A percentile compares a stretch with the other conserved stretches of the same genome.
Conservation (phyloP, 2,888 invertebrate species). For the Cerceris rybyensis region DNA sequence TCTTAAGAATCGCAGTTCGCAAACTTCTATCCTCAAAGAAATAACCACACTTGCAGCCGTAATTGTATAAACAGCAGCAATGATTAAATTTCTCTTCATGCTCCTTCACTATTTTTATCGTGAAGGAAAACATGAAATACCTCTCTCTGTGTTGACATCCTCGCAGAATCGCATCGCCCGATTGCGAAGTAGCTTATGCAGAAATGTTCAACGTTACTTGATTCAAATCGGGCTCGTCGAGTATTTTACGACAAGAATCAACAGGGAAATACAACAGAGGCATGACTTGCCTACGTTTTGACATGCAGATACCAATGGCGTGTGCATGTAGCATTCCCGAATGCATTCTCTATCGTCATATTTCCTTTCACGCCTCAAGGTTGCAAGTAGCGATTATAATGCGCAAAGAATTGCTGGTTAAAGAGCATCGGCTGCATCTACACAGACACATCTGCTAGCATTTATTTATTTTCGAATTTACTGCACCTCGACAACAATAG, state of each 20-base stretch:
- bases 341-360: constrained; percentile 59
- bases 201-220: constrained; percentile 19
- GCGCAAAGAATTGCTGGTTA: constrained; percentile 24
- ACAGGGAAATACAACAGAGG: constrained; percentile 46
- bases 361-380: constrained; percentile 67
- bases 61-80: no score
- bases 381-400: constrained; percentile 42
- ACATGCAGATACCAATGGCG: constrained; percentile 36
- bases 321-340: constrained; percentile 28
- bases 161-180: no score
- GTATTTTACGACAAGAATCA: constrained; percentile 18
- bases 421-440: constrained; percentile 24
- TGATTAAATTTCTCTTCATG: no score
- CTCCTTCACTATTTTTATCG: no score
- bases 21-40: no score
- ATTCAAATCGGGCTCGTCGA: constrained; percentile 16
- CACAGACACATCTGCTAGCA: constrained; percentile 6
- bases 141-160: no score
- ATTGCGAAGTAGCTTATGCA: background rate
- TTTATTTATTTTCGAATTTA: constrained; percentile 13
- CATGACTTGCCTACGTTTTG: constrained; percentile 48
- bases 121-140: no score
- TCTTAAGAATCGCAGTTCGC: no score
- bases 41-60: no score
- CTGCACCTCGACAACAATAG: background rate